phyloP scores from a whole-genome alignment of 2,888 invertebrate species.

The Diarsia brunnea region DNA sequence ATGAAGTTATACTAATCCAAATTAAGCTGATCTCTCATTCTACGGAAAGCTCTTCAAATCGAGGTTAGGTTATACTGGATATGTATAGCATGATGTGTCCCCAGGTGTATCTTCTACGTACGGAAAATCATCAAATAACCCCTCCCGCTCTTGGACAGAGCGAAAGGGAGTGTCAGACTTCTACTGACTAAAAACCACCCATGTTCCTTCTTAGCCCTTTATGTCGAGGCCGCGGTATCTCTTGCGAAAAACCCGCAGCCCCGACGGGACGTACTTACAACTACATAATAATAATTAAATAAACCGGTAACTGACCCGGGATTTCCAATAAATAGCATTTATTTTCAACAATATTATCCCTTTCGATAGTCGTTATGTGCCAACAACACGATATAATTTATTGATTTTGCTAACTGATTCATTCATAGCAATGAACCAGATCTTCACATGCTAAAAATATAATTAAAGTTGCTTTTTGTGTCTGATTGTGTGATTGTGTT shows the following conservation, averaged over 20 bases:
- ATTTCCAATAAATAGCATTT: slow-evolving; percentile 10
- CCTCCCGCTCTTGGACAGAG: too few species aligned
- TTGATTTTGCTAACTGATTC: not conserved
- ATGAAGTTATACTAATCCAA: too few species aligned
- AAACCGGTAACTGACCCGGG: not conserved
- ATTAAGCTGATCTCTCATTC: too few species aligned
- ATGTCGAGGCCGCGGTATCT: too few species aligned
- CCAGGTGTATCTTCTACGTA: not conserved
- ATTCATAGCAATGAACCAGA: not conserved
- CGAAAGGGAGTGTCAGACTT: too few species aligned
- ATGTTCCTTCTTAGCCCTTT: too few species aligned
- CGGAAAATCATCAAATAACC: too few species aligned
- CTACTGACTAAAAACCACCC: too few species aligned
- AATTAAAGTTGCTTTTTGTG: not conserved
- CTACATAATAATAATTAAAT: not conserved
- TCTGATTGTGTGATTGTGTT: not conserved
- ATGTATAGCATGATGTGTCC: too few species aligned
- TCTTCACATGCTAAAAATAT: not conserved
- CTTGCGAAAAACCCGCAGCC: too few species aligned
- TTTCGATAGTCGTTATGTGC: not conserved
- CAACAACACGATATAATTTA: not conserved
- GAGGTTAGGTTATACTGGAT: too few species aligned
- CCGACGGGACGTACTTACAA: not conserved
- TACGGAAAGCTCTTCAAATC: too few species aligned
- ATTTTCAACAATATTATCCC: slow-evolving; percentile 18